Evolutionary conservation across 2,113 vertebrate species (phyloP).

Genomic region (Rhinoptilus africanus): DNA sequence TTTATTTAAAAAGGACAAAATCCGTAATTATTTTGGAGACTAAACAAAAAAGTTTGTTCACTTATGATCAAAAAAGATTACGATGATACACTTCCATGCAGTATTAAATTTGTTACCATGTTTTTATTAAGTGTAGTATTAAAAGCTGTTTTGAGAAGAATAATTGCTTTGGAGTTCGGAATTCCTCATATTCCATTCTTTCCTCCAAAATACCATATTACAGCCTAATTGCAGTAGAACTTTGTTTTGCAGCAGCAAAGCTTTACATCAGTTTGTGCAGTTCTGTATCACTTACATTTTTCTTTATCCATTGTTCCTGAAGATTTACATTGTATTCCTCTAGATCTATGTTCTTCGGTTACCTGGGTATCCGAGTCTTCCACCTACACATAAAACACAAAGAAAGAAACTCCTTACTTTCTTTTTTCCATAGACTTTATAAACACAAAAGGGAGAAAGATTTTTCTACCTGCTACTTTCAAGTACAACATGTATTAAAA

Average conservation of each 20-base stretch:
- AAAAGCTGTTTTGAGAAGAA: not conserved
- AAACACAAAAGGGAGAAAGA: not conserved
- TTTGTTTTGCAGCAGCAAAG: not conserved
- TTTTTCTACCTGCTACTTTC: not conserved
- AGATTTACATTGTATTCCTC: not conserved
- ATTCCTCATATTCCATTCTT: not conserved
- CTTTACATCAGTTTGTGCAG: not conserved
- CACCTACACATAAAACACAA: slow-evolving; percentile 44
- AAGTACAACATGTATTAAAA: not conserved
- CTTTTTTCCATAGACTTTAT: not conserved
- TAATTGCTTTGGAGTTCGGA: not conserved
- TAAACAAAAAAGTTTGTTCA: not conserved
- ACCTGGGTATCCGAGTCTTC: slow-evolving; percentile 14
- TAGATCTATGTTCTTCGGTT: slow-evolving; percentile 15
- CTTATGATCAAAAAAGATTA: fast-evolving
- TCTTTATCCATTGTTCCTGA: not conserved
- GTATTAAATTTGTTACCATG: not conserved
- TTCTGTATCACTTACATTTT: slow-evolving; percentile 43
- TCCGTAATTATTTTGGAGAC: not conserved
- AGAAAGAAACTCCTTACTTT: not conserved
- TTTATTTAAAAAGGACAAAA: not conserved
- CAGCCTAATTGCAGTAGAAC: not conserved
- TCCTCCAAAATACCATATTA: not conserved
- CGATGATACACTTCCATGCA: not conserved
- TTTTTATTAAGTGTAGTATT: not conserved